A percentile compares a stretch with the other conserved stretches of the same genome.
These are phyloP conservation scores for Zelostemma sp. DNA, from an alignment of 1,140 invertebrate species.

Conservation along the genomic window DNA sequence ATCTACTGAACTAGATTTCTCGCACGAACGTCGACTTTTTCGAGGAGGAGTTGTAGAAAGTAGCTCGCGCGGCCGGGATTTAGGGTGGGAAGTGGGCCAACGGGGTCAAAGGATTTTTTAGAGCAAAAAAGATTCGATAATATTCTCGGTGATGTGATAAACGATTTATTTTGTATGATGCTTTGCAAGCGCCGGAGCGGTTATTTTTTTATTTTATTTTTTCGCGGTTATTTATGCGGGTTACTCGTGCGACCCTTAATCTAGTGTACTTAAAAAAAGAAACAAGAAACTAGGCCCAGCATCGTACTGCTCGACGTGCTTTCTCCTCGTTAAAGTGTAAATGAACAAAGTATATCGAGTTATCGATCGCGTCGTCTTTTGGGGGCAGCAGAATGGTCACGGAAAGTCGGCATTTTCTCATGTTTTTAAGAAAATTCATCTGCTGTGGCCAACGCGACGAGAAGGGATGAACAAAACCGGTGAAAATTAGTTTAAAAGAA, in stretches of 20 bases:
- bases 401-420: background rate
- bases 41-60: background rate
- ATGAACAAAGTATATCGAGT: background rate
- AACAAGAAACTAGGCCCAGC: constrained; percentile 35
- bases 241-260: constrained; percentile 5
- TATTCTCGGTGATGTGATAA: constrained; percentile 12
- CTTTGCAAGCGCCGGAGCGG: background rate
- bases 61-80: constrained; percentile 26
- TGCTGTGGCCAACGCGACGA: background rate
- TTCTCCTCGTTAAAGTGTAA: constrained; percentile 27
- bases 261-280: constrained; percentile 46
- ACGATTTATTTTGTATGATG: background rate
- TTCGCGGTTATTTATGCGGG: constrained; percentile 4
- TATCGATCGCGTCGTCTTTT: background rate
- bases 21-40: background rate
- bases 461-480: background rate
- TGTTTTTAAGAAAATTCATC: background rate
- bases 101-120: background rate
- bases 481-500: background rate
- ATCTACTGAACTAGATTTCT: background rate
- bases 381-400: background rate
- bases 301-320: constrained; percentile 46
- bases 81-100: constrained; percentile 2
- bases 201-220: background rate
- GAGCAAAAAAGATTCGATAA: background rate